Evolutionary conservation across 92 coral and sea anemone genomes (phyloP).

Genomic region (Parazoanthus atlanticus): DNA sequence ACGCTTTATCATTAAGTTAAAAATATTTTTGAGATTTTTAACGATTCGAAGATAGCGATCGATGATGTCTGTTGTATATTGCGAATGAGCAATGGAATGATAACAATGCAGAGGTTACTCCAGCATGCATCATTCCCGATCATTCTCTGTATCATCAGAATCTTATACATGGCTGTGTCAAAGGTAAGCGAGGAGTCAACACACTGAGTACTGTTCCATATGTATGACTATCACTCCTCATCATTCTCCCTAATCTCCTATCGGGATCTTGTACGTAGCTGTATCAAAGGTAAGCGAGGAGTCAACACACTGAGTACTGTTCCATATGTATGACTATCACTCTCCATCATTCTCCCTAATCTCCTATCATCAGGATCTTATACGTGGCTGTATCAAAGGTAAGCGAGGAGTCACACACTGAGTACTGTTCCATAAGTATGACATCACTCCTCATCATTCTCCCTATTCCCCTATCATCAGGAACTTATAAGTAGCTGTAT

Average conservation of each 20-base stretch:
- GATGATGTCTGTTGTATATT: too few species aligned
- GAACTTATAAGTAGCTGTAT: too few species aligned
- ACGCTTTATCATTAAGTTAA: too few species aligned
- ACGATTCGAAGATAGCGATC: too few species aligned
- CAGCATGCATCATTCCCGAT: background rate
- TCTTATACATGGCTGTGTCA: too few species aligned
- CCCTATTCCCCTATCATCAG: background rate
- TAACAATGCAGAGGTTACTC: too few species aligned
- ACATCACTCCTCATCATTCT: background rate
- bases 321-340: background rate
- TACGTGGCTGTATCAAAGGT: background rate
- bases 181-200: too few species aligned
- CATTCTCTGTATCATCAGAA: background rate
- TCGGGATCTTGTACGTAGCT: too few species aligned
- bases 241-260: background rate
- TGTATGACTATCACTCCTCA: background rate
- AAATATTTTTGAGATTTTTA: too few species aligned
- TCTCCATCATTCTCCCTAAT: background rate
- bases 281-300: too few species aligned
- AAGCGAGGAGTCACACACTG: background rate
- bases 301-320: background rate
- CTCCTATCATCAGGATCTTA: background rate
- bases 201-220: background rate
- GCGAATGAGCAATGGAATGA: too few species aligned
- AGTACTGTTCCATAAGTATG: background rate